phyloP scores from a whole-genome alignment of 2,113 vertebrate genomes.

The Coracopsis vasa region DNA sequence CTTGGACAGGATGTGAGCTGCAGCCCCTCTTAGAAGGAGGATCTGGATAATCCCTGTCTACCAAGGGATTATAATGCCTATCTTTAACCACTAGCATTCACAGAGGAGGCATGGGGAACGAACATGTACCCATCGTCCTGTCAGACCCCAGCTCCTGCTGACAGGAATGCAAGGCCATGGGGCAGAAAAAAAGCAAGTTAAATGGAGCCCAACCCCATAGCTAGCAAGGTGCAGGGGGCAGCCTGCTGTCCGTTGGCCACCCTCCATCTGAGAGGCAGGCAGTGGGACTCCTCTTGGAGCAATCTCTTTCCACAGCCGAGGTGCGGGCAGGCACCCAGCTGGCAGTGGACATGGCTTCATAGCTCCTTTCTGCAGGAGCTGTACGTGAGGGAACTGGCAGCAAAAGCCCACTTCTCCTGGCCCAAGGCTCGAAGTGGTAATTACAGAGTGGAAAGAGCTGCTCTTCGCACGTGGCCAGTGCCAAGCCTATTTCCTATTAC shows the following conservation, averaged over 20 bases:
- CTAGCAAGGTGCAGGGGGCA: background rate
- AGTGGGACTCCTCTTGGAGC: background rate
- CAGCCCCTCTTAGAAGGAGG: background rate
- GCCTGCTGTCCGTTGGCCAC: too few relatives aligned
- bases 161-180: rapidly evolving
- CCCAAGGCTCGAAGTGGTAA: background rate
- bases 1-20: background rate
- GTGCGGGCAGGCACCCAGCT: background rate
- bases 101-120: background rate
- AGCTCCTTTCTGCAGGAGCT: background rate
- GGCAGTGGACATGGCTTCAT: rapidly evolving
- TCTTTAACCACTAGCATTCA: background rate
- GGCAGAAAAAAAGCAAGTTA: background rate
- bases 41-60: background rate
- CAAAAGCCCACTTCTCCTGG: background rate
- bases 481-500: background rate
- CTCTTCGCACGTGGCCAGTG: background rate
- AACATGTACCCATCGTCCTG: background rate
- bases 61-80: background rate
- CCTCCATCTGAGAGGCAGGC: background rate
- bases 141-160: background rate
- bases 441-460: background rate
- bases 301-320: background rate
- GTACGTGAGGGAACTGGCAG: background rate
- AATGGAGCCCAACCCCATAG: background rate